Conservation (phyloP, 2,888 invertebrate species). For the Hanleya hanleyi region DNA sequence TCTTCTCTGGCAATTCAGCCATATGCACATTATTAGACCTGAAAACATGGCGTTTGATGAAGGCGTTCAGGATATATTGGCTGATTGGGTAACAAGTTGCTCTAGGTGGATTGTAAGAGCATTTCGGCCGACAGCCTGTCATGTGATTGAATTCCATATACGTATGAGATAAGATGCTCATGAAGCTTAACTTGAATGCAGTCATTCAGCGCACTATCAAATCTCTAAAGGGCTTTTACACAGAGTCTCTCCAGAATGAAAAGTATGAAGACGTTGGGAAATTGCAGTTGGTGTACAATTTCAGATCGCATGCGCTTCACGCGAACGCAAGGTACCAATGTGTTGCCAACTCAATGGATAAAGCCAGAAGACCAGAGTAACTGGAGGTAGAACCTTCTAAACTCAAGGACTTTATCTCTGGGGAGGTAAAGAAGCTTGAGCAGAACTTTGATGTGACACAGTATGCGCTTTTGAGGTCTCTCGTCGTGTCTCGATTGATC, state of each 20-base stretch:
- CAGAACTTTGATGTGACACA: background rate
- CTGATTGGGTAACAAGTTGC: no score
- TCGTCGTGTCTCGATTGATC: no score
- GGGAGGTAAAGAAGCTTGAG: background rate
- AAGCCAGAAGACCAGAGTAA: slow-evolving; percentile 5
- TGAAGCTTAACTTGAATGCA: slow-evolving; percentile 9
- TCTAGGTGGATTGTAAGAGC: no score
- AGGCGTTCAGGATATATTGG: no score
- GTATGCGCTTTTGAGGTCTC: background rate
- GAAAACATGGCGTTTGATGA: no score
- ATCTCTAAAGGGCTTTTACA: slow-evolving; percentile 9
- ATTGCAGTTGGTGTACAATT: background rate
- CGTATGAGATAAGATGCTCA: no score
- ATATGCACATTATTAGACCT: no score
- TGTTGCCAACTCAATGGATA: background rate
- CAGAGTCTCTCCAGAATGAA: background rate
- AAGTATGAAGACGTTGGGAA: background rate
- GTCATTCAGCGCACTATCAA: background rate
- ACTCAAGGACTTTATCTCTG: background rate
- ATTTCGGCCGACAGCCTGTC: no score
- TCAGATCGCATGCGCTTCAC: slow-evolving; percentile 1
- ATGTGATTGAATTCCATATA: no score
- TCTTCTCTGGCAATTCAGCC: no score
- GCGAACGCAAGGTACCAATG: background rate
- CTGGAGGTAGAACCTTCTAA: background rate